These are phyloP conservation scores for Anoura caudifer DNA, from an alignment of 2,113 vertebrate species.

Conservation along the genomic window DNA sequence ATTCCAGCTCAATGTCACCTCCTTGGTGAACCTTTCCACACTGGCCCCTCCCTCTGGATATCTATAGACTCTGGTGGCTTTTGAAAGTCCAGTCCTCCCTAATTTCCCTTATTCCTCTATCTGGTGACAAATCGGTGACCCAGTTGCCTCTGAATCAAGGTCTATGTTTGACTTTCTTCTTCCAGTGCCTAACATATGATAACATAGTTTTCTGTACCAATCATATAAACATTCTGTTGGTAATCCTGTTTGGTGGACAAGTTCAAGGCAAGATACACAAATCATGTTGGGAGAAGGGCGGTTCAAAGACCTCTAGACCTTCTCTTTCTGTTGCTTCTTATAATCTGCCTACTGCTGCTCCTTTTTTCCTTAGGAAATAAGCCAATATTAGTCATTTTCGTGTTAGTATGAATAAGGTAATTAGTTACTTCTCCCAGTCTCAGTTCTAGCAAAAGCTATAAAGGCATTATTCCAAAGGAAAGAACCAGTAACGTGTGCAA, in stretches of 20 bases:
- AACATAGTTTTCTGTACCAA: not conserved
- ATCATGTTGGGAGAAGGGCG: fast-evolving
- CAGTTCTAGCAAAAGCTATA: not conserved
- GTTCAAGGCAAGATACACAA: not conserved
- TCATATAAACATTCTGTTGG: not conserved
- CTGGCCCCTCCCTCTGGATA: not conserved
- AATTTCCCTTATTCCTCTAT: not conserved
- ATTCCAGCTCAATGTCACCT: not conserved
- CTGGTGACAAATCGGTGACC: not conserved
- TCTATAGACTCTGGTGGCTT: not conserved
- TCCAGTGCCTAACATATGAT: not conserved
- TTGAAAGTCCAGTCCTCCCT: not conserved
- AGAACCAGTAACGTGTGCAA: not conserved
- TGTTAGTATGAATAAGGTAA: not conserved
- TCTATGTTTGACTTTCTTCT: not conserved
- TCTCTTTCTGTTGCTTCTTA: not conserved
- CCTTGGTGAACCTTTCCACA: not conserved
- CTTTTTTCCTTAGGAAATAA: not conserved
- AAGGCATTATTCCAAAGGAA: not conserved
- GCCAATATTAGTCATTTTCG: not conserved
- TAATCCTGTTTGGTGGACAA: not conserved
- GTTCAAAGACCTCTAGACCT: not conserved
- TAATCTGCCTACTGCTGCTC: not conserved
- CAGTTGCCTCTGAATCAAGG: not conserved
- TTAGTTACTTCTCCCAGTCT: not conserved